phyloP scores from a whole-genome alignment of 2,888 invertebrate species.

The Choristoneura rosaceana region DNA sequence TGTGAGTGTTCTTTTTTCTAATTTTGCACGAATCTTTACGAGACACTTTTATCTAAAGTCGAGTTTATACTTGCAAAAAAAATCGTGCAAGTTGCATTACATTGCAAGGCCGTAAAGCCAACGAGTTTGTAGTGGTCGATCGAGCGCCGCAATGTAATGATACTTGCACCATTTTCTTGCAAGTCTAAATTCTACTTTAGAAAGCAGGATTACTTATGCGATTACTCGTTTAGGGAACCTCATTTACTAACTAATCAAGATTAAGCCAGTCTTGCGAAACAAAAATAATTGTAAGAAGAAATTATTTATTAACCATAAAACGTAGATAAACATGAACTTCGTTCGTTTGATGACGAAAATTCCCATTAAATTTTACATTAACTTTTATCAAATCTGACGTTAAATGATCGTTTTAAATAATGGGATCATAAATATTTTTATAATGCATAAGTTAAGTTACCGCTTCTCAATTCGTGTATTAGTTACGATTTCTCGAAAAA shows the following conservation, averaged over 20 bases:
- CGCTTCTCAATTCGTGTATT: conserved; percentile 16
- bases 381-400: conserved; percentile 35
- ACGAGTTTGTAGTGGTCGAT: no score
- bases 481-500: conserved; percentile 3
- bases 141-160: no score
- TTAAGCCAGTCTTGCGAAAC: conserved; percentile 16
- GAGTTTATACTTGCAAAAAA: no score
- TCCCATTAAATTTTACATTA: conserved; percentile 33
- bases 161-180: no score
- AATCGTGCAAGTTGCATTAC: no score
- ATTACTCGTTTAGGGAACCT: background rate
- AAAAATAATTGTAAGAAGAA: conserved; percentile 5
- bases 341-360: conserved; percentile 23
- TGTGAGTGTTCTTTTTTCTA: background rate
- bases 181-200: no score
- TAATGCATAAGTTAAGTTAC: conserved; percentile 10
- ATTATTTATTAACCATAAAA: conserved; percentile 41
- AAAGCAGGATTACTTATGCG: background rate
- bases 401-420: conserved; percentile 36
- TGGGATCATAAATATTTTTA: conserved; percentile 33
- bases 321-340: conserved; percentile 20
- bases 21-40: background rate
- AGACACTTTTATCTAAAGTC: background rate
- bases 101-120: no score
- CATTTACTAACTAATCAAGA: background rate